Evolutionary conservation across 1,140 invertebrate genomes (phyloP).

Genomic region (Macrobrachium rosenbergii): DNA sequence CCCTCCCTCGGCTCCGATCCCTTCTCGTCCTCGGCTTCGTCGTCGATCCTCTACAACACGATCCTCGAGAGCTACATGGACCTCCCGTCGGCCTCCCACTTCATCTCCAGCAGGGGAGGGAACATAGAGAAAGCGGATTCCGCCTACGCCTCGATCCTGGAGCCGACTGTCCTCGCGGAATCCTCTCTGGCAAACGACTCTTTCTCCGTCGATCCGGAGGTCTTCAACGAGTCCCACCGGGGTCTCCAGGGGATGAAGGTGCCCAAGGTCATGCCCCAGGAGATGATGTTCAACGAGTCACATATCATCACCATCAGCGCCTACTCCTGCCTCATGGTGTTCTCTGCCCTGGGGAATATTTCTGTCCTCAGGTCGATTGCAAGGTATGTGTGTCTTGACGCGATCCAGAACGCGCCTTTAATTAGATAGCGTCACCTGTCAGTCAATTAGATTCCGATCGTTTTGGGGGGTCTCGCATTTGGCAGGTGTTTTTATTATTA

Average conservation of each 20-base stretch:
- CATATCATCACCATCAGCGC: slow-evolving; percentile 82
- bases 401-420: background rate
- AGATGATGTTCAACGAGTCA: slow-evolving; percentile 85
- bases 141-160: background rate
- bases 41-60: background rate
- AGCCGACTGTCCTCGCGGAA: background rate
- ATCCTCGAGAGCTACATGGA: background rate
- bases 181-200: background rate
- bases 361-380: slow-evolving; percentile 84
- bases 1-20: no score
- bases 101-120: background rate
- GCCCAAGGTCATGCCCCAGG: slow-evolving; percentile 73
- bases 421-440: no score
- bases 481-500: no score
- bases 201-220: slow-evolving; percentile 8
- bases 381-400: slow-evolving; percentile 72
- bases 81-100: background rate
- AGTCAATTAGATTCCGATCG: no score
- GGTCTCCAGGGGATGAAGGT: background rate
- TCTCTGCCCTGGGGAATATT: slow-evolving; percentile 88
- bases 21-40: background rate
- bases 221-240: background rate
- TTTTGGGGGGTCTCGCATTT: no score
- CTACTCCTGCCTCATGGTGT: slow-evolving; percentile 85
- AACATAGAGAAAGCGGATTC: background rate